These are phyloP conservation scores for Amphimedon queenslandica DNA, from an alignment of 37 sponge, comb jelly and placozoan genomes.

Conservation along the genomic window DNA sequence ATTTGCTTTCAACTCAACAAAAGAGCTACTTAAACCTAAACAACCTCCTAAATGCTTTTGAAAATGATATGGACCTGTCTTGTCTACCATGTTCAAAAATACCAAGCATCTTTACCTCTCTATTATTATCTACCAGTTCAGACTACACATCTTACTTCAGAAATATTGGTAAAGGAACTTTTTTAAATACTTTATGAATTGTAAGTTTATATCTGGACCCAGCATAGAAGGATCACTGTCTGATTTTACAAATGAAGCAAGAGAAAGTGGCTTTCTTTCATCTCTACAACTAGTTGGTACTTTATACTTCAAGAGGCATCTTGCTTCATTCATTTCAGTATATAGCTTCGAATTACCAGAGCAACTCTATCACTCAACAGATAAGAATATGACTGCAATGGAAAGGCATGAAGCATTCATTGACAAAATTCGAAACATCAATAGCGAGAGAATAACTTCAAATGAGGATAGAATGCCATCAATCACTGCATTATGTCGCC, in stretches of 20 bases:
- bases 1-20: too few species aligned
- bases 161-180: not conserved
- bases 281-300: conserved; percentile 7
- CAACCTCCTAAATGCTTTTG: not conserved
- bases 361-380: conserved; percentile 12
- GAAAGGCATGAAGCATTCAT: conserved; percentile 5
- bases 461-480: conserved; percentile 5
- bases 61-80: not conserved
- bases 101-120: not conserved
- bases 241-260: not conserved
- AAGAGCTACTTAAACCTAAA: not conserved
- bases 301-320: conserved; percentile 7
- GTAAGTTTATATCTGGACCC: not conserved
- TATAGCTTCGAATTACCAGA: not conserved
- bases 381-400: not conserved
- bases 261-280: conserved; percentile 2
- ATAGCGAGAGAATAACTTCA: not conserved
- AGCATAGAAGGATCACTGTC: not conserved
- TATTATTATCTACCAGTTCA: conserved; percentile 2
- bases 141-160: conserved; percentile 14
- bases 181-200: not conserved
- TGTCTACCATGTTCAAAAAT: not conserved
- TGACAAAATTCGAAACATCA: not conserved
- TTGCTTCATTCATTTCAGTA: conserved; percentile 1
- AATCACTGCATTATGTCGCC: not conserved